Percentiles rank a stretch among this genome's conserved stretches.
Conservation (phyloP, 2,797 vertebrate species). For the Odontamblyopus rebecca region DNA sequence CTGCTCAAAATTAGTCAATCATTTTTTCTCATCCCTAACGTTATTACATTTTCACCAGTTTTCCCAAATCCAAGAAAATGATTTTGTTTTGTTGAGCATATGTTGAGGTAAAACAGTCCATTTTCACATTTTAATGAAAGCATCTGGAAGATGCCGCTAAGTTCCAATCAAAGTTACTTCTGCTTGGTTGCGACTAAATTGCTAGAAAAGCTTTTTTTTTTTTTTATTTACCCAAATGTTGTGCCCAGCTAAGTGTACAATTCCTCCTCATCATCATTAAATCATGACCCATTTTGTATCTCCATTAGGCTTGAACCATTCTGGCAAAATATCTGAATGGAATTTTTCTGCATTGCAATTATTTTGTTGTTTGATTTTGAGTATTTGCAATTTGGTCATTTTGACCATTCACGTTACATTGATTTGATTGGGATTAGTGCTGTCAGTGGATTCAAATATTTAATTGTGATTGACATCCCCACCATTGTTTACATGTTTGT, state of each 20-base stretch:
- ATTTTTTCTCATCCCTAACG: too few species aligned
- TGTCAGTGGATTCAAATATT: too few species aligned
- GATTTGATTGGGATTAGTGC: too few species aligned
- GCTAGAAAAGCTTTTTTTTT: not conserved
- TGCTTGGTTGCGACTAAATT: not conserved
- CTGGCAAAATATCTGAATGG: too few species aligned
- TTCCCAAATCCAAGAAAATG: not conserved
- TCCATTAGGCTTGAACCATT: not conserved
- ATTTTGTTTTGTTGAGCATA: not conserved
- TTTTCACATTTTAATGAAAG: not conserved
- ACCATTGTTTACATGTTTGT: too few species aligned
- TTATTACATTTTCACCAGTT: too few species aligned
- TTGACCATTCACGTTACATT: too few species aligned
- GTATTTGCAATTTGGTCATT: too few species aligned
- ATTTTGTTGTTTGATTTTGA: too few species aligned
- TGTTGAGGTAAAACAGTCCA: not conserved
- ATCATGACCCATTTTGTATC: not conserved
- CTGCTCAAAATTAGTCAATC: too few species aligned
- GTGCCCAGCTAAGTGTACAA: not conserved
- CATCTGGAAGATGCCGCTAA: not conserved
- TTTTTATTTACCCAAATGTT: not conserved
- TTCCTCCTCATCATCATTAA: not conserved
- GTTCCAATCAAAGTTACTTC: slow-evolving; percentile 6
- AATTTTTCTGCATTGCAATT: too few species aligned
- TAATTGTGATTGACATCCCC: too few species aligned